A percentile compares a stretch with the other conserved stretches of the same genome.
phyloP scores from a whole-genome alignment of 2,888 invertebrate species.

The Caenorhabditis sp. region DNA sequence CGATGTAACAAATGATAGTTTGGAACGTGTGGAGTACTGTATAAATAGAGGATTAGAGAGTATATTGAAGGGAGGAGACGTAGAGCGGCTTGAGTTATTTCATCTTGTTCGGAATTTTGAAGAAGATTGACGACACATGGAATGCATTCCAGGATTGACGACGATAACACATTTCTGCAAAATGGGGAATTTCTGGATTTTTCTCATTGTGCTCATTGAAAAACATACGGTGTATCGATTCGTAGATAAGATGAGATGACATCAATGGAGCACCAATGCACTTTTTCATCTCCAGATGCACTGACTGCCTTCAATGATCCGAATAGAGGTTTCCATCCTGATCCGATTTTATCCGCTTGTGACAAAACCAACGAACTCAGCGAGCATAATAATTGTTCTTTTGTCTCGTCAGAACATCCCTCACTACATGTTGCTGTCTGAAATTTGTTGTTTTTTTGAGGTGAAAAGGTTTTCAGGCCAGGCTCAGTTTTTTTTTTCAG shows the following conservation, averaged over 20 bases:
- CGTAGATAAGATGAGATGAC: slow-evolving; percentile 91
- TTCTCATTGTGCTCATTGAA: slow-evolving; percentile 73
- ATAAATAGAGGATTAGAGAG: slow-evolving; percentile 48
- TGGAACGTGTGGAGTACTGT: slow-evolving; percentile 53
- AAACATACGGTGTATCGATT: slow-evolving; percentile 90
- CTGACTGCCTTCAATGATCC: slow-evolving; percentile 87
- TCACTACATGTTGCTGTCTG: slow-evolving; percentile 78
- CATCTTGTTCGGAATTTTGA: slow-evolving; percentile 38
- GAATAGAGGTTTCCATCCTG: slow-evolving; percentile 87
- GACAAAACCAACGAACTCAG: slow-evolving; percentile 95
- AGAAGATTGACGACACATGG: slow-evolving; percentile 61
- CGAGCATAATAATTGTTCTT: slow-evolving; percentile 89
- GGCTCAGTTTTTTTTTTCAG: background rate
- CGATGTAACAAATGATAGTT: slow-evolving; percentile 53
- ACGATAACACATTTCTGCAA: slow-evolving; percentile 50
- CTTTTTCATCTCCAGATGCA: slow-evolving; percentile 59
- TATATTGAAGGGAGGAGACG: slow-evolving; percentile 49
- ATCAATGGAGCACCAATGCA: slow-evolving; percentile 76
- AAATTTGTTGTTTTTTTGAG: background rate
- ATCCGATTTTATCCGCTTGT: slow-evolving; percentile 73
- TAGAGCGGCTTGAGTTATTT: slow-evolving; percentile 41
- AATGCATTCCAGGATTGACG: slow-evolving; percentile 57
- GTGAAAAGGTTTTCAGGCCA: background rate
- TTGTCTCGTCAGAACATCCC: slow-evolving; percentile 89
- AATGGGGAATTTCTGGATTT: slow-evolving; percentile 72